These are phyloP conservation scores for Montipora cactus DNA, from an alignment of 64 coral and sea anemone species.

Conservation along the genomic window DNA sequence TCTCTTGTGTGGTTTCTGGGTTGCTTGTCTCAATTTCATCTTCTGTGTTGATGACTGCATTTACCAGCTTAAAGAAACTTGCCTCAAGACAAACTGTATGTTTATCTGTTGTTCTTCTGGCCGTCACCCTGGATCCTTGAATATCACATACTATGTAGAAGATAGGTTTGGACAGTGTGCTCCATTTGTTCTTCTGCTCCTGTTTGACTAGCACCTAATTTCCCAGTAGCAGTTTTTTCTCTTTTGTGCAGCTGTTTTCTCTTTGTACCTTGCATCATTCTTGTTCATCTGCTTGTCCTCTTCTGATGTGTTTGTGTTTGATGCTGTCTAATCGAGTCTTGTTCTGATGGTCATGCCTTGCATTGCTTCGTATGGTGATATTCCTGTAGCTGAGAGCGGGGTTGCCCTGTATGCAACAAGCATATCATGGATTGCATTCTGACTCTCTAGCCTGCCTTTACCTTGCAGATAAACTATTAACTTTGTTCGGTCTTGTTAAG, in stretches of 20 bases:
- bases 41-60: no score
- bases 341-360: constrained; percentile 35
- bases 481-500: no score
- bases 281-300: neutral
- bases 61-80: constrained; percentile 51
- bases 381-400: constrained; percentile 34
- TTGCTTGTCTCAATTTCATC: no score
- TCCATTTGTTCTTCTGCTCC: no score
- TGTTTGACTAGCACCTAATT: no score
- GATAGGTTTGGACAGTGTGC: no score
- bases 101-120: constrained; percentile 3
- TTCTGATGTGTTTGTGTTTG: neutral
- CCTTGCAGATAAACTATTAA: no score
- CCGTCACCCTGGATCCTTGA: no score
- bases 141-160: no score
- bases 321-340: constrained; percentile 35
- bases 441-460: neutral
- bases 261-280: no score
- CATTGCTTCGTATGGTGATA: constrained; percentile 4
- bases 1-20: no score
- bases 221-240: constrained; percentile 4
- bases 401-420: neutral
- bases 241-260: constrained; percentile 36
- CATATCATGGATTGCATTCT: constrained; percentile 24
- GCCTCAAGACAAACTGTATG: constrained; percentile 65